Evolutionary conservation across 2,888 invertebrate species (phyloP).

Genomic region (Caenorhabditis auriculariae): DNA sequence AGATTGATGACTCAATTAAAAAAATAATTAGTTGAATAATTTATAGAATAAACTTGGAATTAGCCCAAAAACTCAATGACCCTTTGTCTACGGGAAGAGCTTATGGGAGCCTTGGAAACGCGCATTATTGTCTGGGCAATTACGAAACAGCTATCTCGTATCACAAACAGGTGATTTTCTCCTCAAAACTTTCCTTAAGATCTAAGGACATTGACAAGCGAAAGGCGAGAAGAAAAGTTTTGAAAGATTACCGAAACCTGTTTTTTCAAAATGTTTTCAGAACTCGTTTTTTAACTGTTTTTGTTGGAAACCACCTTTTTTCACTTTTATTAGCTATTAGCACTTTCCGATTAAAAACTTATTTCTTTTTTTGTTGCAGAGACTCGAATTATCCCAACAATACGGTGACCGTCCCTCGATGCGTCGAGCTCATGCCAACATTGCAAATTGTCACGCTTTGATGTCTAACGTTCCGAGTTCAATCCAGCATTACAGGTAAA

Average conservation of each 20-base stretch:
- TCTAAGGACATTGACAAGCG: no score
- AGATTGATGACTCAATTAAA: not conserved
- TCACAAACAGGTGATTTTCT: constrained; percentile 21
- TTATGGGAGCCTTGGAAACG: constrained; percentile 31
- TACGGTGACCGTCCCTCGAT: constrained; percentile 25
- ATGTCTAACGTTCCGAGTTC: constrained; percentile 23
- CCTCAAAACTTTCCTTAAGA: no score
- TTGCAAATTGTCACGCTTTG: constrained; percentile 32
- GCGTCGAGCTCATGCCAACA: constrained; percentile 31
- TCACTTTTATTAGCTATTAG: constrained; percentile 1
- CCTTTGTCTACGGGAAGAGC: constrained; percentile 25
- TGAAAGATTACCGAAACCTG: constrained; percentile 7
- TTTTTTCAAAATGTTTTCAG: constrained; percentile 9
- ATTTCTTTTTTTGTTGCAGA: constrained; percentile 13
- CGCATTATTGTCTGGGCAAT: constrained; percentile 26
- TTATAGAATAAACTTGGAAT: constrained; percentile 18
- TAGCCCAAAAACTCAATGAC: constrained; percentile 19
- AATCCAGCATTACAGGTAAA: constrained; percentile 33
- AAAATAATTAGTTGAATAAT: not conserved
- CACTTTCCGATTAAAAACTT: no score
- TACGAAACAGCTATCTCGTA: constrained; percentile 27
- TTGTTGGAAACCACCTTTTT: constrained; percentile 8
- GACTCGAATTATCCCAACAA: constrained; percentile 33
- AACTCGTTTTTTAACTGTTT: constrained; percentile 13
- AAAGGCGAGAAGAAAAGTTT: not conserved